Conservation (phyloP, 2,888 invertebrate species). For the Drosophila hamatofila region DNA sequence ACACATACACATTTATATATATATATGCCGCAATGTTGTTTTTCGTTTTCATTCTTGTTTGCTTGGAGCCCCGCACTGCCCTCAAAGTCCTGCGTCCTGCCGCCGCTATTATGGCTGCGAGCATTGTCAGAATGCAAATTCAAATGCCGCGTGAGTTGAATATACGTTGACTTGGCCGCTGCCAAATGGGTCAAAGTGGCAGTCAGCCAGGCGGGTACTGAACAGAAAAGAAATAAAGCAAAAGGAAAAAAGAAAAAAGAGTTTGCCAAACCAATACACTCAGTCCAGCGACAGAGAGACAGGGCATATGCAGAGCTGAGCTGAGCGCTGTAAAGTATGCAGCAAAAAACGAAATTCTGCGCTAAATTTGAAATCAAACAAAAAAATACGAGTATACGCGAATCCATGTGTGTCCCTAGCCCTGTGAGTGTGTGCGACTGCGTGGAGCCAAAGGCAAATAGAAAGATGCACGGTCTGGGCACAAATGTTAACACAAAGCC, state of each 20-base stretch:
- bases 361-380: slow-evolving; percentile 79
- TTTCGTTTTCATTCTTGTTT: slow-evolving; percentile 43
- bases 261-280: slow-evolving; percentile 73
- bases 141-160: slow-evolving; percentile 64
- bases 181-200: slow-evolving; percentile 80
- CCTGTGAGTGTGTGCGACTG: slow-evolving; percentile 53
- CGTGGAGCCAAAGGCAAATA: slow-evolving; percentile 78
- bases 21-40: slow-evolving; percentile 49
- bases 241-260: slow-evolving; percentile 34
- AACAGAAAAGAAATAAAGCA: slow-evolving; percentile 8
- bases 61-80: slow-evolving; percentile 4
- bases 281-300: slow-evolving; percentile 2
- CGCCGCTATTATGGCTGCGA: slow-evolving; percentile 6
- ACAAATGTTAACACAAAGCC: slow-evolving; percentile 68
- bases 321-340: slow-evolving; percentile 55
- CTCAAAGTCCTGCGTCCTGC: not conserved
- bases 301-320: slow-evolving; percentile 23
- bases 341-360: slow-evolving; percentile 63
- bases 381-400: slow-evolving; percentile 65
- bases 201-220: slow-evolving; percentile 75
- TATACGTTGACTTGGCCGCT: slow-evolving; percentile 60
- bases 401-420: slow-evolving; percentile 30
- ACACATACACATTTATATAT: slow-evolving; percentile 4
- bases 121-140: slow-evolving; percentile 55
- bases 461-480: slow-evolving; percentile 58